Base-by-base conservation (phyloP, 2,113 vertebrate species). In the Alaudala cheleensis region DNA sequence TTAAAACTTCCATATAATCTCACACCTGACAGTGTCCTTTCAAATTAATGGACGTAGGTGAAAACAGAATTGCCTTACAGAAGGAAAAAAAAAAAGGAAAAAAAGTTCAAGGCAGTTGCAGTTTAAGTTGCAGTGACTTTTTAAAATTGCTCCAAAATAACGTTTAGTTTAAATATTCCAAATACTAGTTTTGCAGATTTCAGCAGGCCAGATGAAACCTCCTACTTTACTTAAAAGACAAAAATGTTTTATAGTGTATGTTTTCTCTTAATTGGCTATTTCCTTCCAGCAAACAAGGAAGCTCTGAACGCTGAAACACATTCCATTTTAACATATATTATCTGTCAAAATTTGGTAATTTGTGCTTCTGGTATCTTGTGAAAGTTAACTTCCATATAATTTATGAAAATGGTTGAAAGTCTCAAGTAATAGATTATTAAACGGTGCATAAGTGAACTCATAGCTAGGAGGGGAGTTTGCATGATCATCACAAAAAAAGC, bases 101-200 rank as follows among this genome's bases (percentile, higher is more conserved):
- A 91, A 91, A 64, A 23, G 31, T 83, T 77, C 90, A 96, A 96
- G 64, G 80, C 88, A 94, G 90, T 74, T 81, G 96, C 90, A 79
- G 74, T 76, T 87, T 92, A 92, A 96, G 45, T 86, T 90, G 53
- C 50, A 96, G 90, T 45, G 57, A 49, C 21, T 56, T 79, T 88
- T 50, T 25, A 42, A 80, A 78, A 62, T 62, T 26, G 65, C n/a
- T 73, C 82, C n/a, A 70, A 92, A 86, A 71, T 88, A 73, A 15
- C 0, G 20, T 57, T 77, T 79, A 87, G 44, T 50, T 74, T 83
- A 93, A 25, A 60, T 88, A 79, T 78, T 88, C 83, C 56, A 80
- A 95, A 91, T 81, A 92, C 67, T 91, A 83, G 44, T 90, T 96
- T 92, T 91, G 85, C 44, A 91, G 93, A 97, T 90, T 93, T 95